Base-by-base conservation (phyloP, 2,888 invertebrate species). In the Panzeria rudis region DNA sequence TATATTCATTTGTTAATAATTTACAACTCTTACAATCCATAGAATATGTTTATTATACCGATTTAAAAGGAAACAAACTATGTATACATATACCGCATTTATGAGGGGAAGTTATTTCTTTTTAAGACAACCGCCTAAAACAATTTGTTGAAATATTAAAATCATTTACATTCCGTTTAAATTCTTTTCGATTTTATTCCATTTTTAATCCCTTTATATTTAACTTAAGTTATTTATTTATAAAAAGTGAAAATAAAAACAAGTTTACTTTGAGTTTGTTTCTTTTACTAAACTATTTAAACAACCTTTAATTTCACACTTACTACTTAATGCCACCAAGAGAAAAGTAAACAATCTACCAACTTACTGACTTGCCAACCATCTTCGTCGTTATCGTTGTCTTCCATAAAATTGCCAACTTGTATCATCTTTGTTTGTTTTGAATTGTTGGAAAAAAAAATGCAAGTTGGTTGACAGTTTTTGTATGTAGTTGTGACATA, bases 291-390 rank as follows among this genome's bases (percentile, higher is more conserved):
- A 38, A 47, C 64, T 84, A 59, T 72, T 84, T 78, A 20, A 56
- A 82, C 82, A 82, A 78, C 82, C 77, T 82, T 85, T 82, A 72
- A 71, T 73, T 82, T 85, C 73, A 78, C 82, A 85, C 78, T 78
- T 85, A 68, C 69, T 78, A 85, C 78, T 73, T 72, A 61, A 73
- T 68, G 66, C 81, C 68, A 73, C 72, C 61, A 62, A 54, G 66
- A 47, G 0, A 32, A 62, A 69, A 29, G 29, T 32, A 71, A 78
- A 52, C 71, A 64, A 47, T 7, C 59, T 5, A 54, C n/a, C 20
- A 56, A 9, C 50, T 72, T 44, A 72, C 72, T 20, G 32, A 56
- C 44, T 35, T 54, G 50, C 72, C 47, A 72, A 64, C 72, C 66
- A 41, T 64, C 38, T 25, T 44, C 44, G 8, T 29, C 25, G 20